Base-by-base conservation (phyloP, 2,113 vertebrate genomes). In the Sinocyclocheilus anshuiensis region DNA sequence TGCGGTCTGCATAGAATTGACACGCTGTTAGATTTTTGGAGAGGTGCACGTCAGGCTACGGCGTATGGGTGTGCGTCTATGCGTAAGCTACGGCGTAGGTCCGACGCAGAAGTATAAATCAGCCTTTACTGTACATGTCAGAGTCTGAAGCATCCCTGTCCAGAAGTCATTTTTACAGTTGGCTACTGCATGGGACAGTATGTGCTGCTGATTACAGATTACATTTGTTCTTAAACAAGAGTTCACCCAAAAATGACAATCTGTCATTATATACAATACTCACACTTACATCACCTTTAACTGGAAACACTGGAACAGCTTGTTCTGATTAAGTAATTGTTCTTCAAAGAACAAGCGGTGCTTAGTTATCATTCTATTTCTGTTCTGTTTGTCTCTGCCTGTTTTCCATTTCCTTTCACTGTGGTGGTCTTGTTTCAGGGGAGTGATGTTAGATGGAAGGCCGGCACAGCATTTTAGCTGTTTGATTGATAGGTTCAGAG, bases 401-500 rank as follows among this genome's bases (percentile, higher is more conserved):
- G 10, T 45, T 48, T n/a, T 22, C 61, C 53, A 36, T 81, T 24
- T 45, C 24, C 29, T 24, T 53, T 33, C 61, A 39, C 81, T 22
- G n/a, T 1, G 39, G 80, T 53, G 67, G 67, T 55, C 24, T 9
- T 65, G 76, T 57, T 63, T 74, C 50, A 53, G 8, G 18, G 33
- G 24, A 69, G 55, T 15, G 22, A 26, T 67, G 71, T n/a, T 55
- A 39, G 55, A 11, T 77, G 80, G 26, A 65, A 42, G 39, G 63
- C 75, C 82, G 57, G 33, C 45, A 20, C 53, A 4, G 53, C 61
- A 13, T 63, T 13, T 55, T 20, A 45, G 3, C 53, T 13, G 76
- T 71, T 83, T 74, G 63, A 80, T 84, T 42, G 86, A 84, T 36
- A 72, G 63, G 7, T 55, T 61, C 53, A 77, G 48, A 45, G 53